Percentiles rank a stretch among this genome's conserved stretches.
Evolutionary conservation across 2,797 vertebrate genomes (phyloP).

Genomic region (Hyperoplus lanceolatus): DNA sequence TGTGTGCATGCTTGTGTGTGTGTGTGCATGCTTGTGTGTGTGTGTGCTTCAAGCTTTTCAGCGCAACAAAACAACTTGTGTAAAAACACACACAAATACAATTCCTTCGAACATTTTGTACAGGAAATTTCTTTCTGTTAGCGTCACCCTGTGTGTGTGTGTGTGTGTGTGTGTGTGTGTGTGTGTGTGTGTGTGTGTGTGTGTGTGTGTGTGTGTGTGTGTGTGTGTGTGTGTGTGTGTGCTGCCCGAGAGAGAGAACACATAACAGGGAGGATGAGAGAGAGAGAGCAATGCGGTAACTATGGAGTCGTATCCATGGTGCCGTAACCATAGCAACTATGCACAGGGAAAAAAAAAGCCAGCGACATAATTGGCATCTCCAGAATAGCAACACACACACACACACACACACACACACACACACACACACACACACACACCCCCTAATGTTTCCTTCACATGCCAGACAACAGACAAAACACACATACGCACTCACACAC

Average conservation of each 20-base stretch:
- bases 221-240: conserved; percentile 33
- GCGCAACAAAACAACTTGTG: neutral
- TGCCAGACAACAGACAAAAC: conserved; percentile 60
- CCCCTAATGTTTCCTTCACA: conserved; percentile 82
- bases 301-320: conserved; percentile 85
- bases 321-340: conserved; percentile 87
- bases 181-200: conserved; percentile 45
- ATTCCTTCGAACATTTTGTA: neutral
- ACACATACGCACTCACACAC: no score
- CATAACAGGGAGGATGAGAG: conserved; percentile 31
- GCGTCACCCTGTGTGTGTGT: no score
- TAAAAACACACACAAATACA: neutral
- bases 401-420: conserved; percentile 46
- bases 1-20: no score
- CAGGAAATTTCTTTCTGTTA: no score
- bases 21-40: no score
- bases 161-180: conserved; percentile 23
- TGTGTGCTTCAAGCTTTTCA: no score
- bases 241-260: conserved; percentile 48
- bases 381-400: conserved; percentile 86
- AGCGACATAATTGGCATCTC: conserved; percentile 86
- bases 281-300: conserved; percentile 78
- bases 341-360: conserved; percentile 75
- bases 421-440: conserved; percentile 50
- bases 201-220: conserved; percentile 14